Evolutionary conservation across 2,113 vertebrate genomes (phyloP).

Genomic region (Ploceus nigricollis): DNA sequence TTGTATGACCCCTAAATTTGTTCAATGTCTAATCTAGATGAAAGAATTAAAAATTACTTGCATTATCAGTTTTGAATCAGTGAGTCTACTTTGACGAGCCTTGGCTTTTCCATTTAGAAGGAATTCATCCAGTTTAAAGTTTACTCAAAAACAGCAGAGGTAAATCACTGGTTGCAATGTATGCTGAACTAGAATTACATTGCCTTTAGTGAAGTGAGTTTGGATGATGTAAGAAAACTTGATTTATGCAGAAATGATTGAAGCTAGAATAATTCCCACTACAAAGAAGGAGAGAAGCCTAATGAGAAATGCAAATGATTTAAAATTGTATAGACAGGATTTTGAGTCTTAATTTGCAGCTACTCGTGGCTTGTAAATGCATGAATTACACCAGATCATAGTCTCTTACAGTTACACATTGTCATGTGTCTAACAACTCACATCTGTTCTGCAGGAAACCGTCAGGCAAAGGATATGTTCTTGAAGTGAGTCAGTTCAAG

Average conservation of each 20-base stretch:
- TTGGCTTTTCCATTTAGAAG: background rate
- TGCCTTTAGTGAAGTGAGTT: background rate
- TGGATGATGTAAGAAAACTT: background rate
- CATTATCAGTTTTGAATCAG: background rate
- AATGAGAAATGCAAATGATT: background rate
- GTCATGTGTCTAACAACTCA: background rate
- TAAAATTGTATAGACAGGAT: background rate
- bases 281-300: background rate
- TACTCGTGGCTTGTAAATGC: background rate
- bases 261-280: background rate
- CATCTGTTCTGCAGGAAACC: background rate
- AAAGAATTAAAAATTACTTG: background rate
- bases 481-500: background rate
- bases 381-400: background rate
- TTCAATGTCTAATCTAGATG: background rate
- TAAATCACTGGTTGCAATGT: background rate
- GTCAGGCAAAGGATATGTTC: background rate
- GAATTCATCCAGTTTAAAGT: background rate
- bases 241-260: background rate
- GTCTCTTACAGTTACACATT: background rate
- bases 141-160: background rate
- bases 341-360: background rate
- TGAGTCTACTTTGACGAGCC: background rate
- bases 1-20: background rate
- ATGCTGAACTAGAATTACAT: background rate